Evolutionary conservation across 2,797 vertebrate genomes (phyloP).

Genomic region (Vultur gryphus): DNA sequence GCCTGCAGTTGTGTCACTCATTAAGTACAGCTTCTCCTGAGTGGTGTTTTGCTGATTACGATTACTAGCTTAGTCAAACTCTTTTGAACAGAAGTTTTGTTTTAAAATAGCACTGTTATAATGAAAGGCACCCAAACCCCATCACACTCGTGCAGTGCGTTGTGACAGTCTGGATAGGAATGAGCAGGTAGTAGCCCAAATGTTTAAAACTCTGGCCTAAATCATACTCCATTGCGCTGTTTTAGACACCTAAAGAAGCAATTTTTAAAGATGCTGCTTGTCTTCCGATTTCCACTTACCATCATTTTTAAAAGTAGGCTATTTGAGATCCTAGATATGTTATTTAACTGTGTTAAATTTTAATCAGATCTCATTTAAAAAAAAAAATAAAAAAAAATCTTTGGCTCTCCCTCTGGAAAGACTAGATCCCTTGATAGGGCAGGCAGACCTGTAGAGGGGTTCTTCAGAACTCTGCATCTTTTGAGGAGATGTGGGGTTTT

Average conservation of each 20-base stretch:
- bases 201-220: background rate
- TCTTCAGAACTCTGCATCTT: background rate
- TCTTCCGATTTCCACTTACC: conserved; percentile 14
- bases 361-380: conserved; percentile 16
- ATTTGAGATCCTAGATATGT: conserved; percentile 22
- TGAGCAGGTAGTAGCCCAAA: background rate
- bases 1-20: background rate
- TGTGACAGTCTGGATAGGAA: background rate
- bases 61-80: background rate
- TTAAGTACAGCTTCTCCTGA: background rate
- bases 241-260: background rate
- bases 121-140: background rate
- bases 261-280: conserved; percentile 2
- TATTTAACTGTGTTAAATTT: conserved; percentile 51
- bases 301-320: conserved; percentile 4
- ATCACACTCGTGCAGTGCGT: background rate
- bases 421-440: background rate
- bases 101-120: background rate
- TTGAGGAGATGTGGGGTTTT: background rate
- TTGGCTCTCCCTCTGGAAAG: background rate
- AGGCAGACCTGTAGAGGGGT: background rate
- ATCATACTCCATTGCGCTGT: background rate
- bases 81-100: background rate
- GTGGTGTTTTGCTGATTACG: background rate
- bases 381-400: background rate